A percentile compares a stretch with the other conserved stretches of the same genome.
Evolutionary conservation across 2,797 vertebrate species (phyloP).

Genomic region (Geotrypetes seraphini): DNA sequence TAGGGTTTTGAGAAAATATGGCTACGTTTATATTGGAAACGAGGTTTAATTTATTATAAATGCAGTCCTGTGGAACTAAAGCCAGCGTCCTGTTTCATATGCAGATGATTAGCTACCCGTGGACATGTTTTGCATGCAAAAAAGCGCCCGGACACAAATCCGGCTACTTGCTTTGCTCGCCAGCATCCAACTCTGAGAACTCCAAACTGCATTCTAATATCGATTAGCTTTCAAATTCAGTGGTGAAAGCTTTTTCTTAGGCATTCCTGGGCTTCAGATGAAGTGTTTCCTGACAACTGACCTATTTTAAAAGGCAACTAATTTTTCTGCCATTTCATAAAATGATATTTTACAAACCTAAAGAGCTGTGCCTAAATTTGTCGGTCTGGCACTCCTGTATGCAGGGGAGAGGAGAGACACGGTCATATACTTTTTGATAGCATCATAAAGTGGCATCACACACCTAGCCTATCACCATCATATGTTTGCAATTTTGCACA

Average conservation of each 20-base stretch:
- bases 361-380: too few relatives aligned
- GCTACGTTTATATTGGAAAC: slow-evolving; percentile 46
- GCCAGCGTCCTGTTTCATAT: not conserved
- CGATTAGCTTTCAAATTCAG: slow-evolving; percentile 27
- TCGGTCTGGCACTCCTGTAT: too few relatives aligned
- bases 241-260: slow-evolving; percentile 43
- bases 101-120: slow-evolving; percentile 7
- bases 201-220: slow-evolving; percentile 32
- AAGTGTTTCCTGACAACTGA: too few relatives aligned
- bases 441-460: too few relatives aligned
- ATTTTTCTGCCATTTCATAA: too few relatives aligned
- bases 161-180: not conserved
- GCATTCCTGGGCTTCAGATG: too few relatives aligned
- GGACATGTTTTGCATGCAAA: not conserved
- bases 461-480: too few relatives aligned
- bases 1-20: slow-evolving; percentile 52
- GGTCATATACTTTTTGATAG: too few relatives aligned
- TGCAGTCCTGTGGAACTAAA: slow-evolving; percentile 6
- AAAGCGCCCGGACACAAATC: not conserved
- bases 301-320: too few relatives aligned
- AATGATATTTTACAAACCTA: too few relatives aligned
- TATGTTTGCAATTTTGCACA: too few relatives aligned
- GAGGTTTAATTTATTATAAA: slow-evolving; percentile 42
- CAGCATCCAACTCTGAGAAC: not conserved
- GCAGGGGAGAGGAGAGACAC: too few relatives aligned